Evolutionary conservation across 1,140 invertebrate species (phyloP).

Genomic region (Chrysomallon squamiferum): DNA sequence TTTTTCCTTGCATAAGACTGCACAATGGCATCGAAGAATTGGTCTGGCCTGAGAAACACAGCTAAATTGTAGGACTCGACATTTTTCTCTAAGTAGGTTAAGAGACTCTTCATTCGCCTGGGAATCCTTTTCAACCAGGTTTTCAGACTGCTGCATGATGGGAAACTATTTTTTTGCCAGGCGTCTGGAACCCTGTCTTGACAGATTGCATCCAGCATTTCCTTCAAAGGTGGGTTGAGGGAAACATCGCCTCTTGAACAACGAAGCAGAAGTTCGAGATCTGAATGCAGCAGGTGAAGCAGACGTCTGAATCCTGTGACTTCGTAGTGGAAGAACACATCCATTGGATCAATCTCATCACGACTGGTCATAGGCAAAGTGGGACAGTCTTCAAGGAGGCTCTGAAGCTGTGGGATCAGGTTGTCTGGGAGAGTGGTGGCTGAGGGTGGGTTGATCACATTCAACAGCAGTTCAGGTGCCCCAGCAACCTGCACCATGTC

Average conservation of each 20-base stretch:
- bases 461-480: conserved; percentile 48
- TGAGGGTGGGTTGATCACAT: conserved; percentile 22
- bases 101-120: conserved; percentile 25
- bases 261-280: conserved; percentile 37
- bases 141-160: conserved; percentile 32
- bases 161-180: conserved; percentile 44
- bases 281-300: conserved; percentile 32
- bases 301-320: conserved; percentile 38
- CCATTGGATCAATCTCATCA: conserved; percentile 49
- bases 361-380: conserved; percentile 37
- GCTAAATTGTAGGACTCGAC: conserved; percentile 36
- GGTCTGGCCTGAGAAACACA: conserved; percentile 53
- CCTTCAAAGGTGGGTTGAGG: conserved; percentile 22
- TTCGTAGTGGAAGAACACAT: conserved; percentile 52
- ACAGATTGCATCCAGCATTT: conserved; percentile 37
- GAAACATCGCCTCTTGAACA: conserved; percentile 37
- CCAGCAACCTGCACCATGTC: conserved; percentile 55
- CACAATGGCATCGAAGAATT: conserved; percentile 50
- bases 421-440: conserved; percentile 19
- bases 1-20: conserved; percentile 50
- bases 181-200: conserved; percentile 39
- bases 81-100: conserved; percentile 23
- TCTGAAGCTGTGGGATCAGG: conserved; percentile 30
- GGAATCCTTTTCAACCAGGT: conserved; percentile 43
- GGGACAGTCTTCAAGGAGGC: conserved; percentile 36